A percentile compares a stretch with the other conserved stretches of the same genome.
These are phyloP conservation scores for Hirtodrosophila cameraria DNA, from an alignment of 2,888 invertebrate species.

Conservation along the genomic window DNA sequence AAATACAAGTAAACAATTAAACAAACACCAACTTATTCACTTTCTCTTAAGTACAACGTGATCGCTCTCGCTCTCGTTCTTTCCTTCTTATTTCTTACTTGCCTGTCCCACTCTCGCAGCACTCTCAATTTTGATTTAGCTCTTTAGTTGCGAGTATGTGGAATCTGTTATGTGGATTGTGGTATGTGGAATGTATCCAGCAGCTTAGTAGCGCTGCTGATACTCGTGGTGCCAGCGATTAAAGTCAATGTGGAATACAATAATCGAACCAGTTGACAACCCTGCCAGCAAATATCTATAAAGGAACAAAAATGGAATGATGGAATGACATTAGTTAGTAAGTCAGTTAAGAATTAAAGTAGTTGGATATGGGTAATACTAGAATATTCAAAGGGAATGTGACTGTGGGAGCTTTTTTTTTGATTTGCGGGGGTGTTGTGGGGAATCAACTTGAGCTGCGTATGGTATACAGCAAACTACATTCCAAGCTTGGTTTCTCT, in stretches of 20 bases:
- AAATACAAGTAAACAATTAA: conserved; percentile 39
- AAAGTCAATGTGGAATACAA: conserved; percentile 99
- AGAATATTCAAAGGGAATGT: too few relatives aligned
- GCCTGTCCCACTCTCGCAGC: conserved; percentile 27
- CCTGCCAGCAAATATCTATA: conserved; percentile 97
- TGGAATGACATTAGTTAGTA: background rate
- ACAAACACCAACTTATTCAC: conserved; percentile 9
- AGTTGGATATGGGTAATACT: too few relatives aligned
- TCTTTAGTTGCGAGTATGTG: background rate
- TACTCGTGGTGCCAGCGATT: conserved; percentile 99
- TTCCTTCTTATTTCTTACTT: conserved; percentile 27
- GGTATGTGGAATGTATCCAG: conserved; percentile 17
- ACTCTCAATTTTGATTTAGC: conserved; percentile 15
- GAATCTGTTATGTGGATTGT: background rate
- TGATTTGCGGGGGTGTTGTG: too few relatives aligned
- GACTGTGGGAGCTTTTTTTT: too few relatives aligned
- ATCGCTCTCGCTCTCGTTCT: background rate
- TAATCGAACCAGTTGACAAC: conserved; percentile 97
- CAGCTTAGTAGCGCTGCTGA: conserved; percentile 92
- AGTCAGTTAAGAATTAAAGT: background rate
- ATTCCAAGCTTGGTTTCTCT: too few relatives aligned
- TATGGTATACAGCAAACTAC: too few relatives aligned
- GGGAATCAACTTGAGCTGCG: too few relatives aligned
- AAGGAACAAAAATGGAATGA: background rate
- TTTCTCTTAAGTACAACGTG: conserved; percentile 18